phyloP scores from a whole-genome alignment of 2,113 vertebrate genomes.

The Istiophorus platypterus region DNA sequence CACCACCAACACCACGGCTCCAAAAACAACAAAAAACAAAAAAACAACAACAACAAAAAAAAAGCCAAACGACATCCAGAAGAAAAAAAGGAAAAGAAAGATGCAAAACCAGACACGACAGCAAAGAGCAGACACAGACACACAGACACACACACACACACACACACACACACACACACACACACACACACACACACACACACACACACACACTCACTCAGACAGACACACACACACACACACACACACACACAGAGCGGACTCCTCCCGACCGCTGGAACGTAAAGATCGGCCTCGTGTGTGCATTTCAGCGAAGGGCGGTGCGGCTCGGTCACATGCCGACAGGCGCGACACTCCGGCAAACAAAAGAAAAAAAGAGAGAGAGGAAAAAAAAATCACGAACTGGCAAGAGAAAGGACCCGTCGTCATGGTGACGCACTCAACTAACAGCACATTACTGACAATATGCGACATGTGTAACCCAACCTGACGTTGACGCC shows the following conservation, averaged over 20 bases:
- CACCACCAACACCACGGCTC: conserved; percentile 33
- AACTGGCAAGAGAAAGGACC: conserved; percentile 55
- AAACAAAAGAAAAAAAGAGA: conserved; percentile 18
- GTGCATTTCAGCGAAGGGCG: conserved; percentile 36
- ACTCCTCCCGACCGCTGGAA: conserved; percentile 62
- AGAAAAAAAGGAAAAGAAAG: conserved; percentile 37
- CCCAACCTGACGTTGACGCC: conserved; percentile 48
- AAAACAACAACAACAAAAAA: conserved; percentile 43
- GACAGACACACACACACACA: conserved; percentile 62
- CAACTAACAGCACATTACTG: conserved; percentile 69
- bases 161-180: conserved; percentile 1
- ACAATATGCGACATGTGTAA: conserved; percentile 53
- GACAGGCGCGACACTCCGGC: conserved; percentile 38
- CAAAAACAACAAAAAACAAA: conserved; percentile 37
- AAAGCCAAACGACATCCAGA: conserved; percentile 55
- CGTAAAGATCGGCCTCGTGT: conserved; percentile 12
- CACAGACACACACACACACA: conserved; percentile 38
- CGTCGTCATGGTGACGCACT: conserved; percentile 47
- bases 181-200: conserved; percentile 56
- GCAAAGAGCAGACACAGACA: conserved; percentile 30
- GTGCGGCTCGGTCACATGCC: conserved; percentile 40
- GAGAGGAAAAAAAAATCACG: conserved; percentile 5
- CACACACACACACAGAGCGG: conserved; percentile 45
- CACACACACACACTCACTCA: conserved; percentile 59
- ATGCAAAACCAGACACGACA: conserved; percentile 15